phyloP scores from a whole-genome alignment of 2,888 invertebrate genomes.

The Dynastes grantii region DNA sequence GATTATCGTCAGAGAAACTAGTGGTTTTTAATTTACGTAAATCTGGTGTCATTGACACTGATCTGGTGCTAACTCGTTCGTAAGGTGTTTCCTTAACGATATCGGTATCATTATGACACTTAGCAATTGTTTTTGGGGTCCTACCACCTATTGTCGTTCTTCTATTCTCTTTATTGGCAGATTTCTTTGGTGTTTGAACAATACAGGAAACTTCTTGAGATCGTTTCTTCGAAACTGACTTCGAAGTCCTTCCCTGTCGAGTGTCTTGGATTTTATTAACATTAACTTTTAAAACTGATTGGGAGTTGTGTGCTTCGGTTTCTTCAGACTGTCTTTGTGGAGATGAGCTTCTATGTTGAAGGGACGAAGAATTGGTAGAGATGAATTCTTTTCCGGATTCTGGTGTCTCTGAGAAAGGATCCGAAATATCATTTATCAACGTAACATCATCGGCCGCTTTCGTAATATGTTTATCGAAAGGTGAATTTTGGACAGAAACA shows the following conservation, averaged over 20 bases:
- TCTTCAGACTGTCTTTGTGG: neutral
- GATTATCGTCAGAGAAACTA: neutral
- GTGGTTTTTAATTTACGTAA: neutral
- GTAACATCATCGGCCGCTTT: neutral
- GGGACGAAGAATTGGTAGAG: neutral
- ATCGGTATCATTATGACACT: too few species aligned
- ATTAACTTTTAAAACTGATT: neutral
- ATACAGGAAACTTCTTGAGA: neutral
- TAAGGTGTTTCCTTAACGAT: neutral
- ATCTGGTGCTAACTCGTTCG: too few species aligned
- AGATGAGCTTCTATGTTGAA: neutral
- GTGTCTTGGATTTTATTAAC: too few species aligned
- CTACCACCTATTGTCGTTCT: neutral
- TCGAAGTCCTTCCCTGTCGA: too few species aligned
- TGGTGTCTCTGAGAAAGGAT: neutral
- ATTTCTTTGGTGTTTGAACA: neutral
- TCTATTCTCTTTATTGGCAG: neutral
- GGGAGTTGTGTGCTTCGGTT: neutral
- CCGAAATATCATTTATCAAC: conserved; percentile 12
- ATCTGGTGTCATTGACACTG: neutral
- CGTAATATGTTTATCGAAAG: neutral
- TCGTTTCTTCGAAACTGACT: too few species aligned
- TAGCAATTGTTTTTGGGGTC: neutral
- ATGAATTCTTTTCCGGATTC: neutral
- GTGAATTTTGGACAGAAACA: neutral